Conservation (phyloP, 2,113 vertebrate species). For the Galbula dea region DNA sequence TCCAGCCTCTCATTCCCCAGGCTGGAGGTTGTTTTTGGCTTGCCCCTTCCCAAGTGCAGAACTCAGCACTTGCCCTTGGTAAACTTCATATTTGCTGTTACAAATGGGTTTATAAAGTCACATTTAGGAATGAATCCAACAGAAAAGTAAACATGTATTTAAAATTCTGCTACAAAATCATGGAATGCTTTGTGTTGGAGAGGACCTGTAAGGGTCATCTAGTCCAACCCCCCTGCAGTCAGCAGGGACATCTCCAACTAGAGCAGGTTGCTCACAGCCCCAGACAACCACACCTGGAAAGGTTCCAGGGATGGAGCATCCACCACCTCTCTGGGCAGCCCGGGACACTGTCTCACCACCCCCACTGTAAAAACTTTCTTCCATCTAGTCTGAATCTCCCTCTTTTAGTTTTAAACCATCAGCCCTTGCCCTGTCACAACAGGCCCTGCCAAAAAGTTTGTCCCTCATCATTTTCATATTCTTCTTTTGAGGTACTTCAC, state of each 20-base stretch:
- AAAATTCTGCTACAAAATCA: not conserved
- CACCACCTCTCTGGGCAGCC: not conserved
- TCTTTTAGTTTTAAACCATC: not conserved
- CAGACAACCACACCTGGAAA: not conserved
- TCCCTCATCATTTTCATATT: not conserved
- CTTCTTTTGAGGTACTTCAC: not conserved
- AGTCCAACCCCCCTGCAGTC: not conserved
- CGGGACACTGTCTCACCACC: not conserved
- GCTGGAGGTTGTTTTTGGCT: no score
- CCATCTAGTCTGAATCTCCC: not conserved
- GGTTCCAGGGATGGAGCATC: not conserved
- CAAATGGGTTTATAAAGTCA: not conserved
- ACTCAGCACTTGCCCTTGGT: no score
- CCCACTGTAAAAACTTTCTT: not conserved
- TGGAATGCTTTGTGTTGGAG: not conserved
- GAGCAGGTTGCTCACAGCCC: not conserved
- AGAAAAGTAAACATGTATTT: not conserved
- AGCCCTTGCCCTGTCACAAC: not conserved
- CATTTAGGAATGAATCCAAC: not conserved
- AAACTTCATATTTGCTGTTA: no score
- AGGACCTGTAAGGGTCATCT: not conserved
- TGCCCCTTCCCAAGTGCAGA: no score
- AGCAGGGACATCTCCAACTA: not conserved
- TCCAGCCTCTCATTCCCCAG: no score
- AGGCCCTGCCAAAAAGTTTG: not conserved